phyloP scores from a whole-genome alignment of 1,140 invertebrate genomes.

The Drosophila tristis region DNA sequence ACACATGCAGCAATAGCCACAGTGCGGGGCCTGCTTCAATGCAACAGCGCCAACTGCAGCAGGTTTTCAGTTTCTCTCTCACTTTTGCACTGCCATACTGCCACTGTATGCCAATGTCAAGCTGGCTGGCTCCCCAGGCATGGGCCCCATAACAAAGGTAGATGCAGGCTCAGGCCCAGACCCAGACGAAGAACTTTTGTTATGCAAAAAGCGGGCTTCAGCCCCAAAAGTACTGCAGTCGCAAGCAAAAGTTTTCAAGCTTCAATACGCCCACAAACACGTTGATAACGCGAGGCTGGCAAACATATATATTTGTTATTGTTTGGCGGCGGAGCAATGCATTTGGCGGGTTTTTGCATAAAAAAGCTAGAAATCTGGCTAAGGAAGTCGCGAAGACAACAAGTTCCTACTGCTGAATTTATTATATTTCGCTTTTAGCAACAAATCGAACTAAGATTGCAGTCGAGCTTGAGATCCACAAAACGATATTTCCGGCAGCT shows the following conservation, averaged over 20 bases:
- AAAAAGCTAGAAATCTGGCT: not conserved
- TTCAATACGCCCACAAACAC: constrained; percentile 51
- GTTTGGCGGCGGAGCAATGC: constrained; percentile 31
- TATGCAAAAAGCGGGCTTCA: constrained; percentile 67
- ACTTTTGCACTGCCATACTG: not conserved
- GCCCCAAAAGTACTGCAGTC: constrained; percentile 30
- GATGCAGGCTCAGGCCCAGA: constrained; percentile 9
- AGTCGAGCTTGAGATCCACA: too few relatives aligned
- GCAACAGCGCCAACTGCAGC: constrained; percentile 56
- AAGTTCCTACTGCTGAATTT: too few relatives aligned
- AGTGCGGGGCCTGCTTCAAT: constrained; percentile 40
- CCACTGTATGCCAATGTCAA: constrained; percentile 63
- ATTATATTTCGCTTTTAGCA: constrained; percentile 3
- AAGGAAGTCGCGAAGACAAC: not conserved
- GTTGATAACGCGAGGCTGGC: not conserved
- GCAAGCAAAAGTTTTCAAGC: constrained; percentile 35
- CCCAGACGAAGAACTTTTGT: constrained; percentile 64
- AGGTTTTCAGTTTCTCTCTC: constrained; percentile 9
- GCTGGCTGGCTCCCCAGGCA: constrained; percentile 22
- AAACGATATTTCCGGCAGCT: too few relatives aligned
- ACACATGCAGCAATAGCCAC: constrained; percentile 15
- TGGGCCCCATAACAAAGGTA: too few relatives aligned
- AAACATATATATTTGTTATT: constrained; percentile 49
- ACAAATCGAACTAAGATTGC: too few relatives aligned
- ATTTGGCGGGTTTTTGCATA: constrained; percentile 7